These are phyloP conservation scores for Nasonia vitripennis DNA, from an alignment of 1,140 invertebrate species.

Conservation along the genomic window DNA sequence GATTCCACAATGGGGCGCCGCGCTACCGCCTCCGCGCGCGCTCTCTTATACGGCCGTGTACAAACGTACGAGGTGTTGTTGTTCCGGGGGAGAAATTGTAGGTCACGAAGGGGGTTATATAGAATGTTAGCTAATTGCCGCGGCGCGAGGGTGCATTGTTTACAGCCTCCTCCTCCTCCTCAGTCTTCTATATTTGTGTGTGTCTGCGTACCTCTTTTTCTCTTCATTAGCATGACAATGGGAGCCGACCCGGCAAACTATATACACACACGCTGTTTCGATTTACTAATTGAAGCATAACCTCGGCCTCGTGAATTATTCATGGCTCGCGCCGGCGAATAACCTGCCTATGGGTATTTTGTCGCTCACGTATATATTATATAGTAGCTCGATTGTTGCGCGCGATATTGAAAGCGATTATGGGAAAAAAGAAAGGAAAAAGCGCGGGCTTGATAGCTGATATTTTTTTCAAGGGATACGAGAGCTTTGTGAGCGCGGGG, in stretches of 20 bases:
- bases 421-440: slow-evolving; percentile 50
- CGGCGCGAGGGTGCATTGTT: slow-evolving; percentile 55
- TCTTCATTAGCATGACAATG: slow-evolving; percentile 61
- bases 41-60: neutral
- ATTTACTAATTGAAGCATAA: slow-evolving; percentile 64
- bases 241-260: slow-evolving; percentile 30
- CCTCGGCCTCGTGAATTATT: slow-evolving; percentile 63
- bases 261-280: slow-evolving; percentile 46
- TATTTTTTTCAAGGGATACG: neutral
- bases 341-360: slow-evolving; percentile 6
- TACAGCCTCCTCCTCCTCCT: slow-evolving; percentile 43
- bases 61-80: slow-evolving; percentile 9
- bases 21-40: neutral
- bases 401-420: slow-evolving; percentile 37
- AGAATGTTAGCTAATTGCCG: slow-evolving; percentile 63
- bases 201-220: neutral
- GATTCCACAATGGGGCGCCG: neutral
- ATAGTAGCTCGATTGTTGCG: slow-evolving; percentile 17
- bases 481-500: neutral
- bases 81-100: slow-evolving; percentile 55
- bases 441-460: slow-evolving; percentile 27
- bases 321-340: slow-evolving; percentile 49
- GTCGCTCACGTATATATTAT: neutral
- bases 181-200: neutral
- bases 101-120: slow-evolving; percentile 56